Conservation (phyloP, 2,113 vertebrate species). For the Chloroceryle aenea region DNA sequence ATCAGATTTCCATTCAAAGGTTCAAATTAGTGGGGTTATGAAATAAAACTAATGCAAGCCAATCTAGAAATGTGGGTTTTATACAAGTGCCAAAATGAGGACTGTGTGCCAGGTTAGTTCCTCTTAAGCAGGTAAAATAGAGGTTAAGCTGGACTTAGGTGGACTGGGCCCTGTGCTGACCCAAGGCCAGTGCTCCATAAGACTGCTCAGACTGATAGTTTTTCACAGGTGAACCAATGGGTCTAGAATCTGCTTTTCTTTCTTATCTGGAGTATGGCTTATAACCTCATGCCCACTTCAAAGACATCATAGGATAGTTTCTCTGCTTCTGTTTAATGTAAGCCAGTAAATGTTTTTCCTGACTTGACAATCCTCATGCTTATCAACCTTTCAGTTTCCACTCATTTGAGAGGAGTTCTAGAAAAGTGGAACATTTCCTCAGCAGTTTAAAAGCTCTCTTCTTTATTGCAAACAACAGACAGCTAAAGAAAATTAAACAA, state of each 20-base stretch:
- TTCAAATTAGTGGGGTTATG: neutral
- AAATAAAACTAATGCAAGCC: neutral
- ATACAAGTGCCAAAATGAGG: neutral
- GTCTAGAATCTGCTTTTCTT: constrained; percentile 37
- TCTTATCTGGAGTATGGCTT: constrained; percentile 40
- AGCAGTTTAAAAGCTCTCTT: neutral
- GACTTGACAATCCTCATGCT: neutral
- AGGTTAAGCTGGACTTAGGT: constrained; percentile 4
- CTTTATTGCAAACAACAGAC: neutral
- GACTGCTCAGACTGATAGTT: neutral
- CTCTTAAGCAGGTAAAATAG: neutral
- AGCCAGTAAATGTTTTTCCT: constrained; percentile 40
- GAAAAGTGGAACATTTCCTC: neutral
- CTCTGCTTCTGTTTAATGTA: constrained; percentile 54
- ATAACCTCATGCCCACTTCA: constrained; percentile 65
- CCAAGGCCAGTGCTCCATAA: neutral
- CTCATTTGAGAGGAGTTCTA: neutral
- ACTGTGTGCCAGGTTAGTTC: neutral
- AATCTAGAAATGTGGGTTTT: neutral
- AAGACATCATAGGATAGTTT: constrained; percentile 48
- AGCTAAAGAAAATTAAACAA: neutral
- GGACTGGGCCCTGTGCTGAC: neutral
- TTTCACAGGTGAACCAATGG: neutral
- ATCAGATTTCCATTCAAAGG: neutral
- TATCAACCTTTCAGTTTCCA: neutral